A percentile compares a stretch with the other conserved stretches of the same genome.
phyloP scores from a whole-genome alignment of 2,113 vertebrate species.

The Sminthopsis crassicaudata region DNA sequence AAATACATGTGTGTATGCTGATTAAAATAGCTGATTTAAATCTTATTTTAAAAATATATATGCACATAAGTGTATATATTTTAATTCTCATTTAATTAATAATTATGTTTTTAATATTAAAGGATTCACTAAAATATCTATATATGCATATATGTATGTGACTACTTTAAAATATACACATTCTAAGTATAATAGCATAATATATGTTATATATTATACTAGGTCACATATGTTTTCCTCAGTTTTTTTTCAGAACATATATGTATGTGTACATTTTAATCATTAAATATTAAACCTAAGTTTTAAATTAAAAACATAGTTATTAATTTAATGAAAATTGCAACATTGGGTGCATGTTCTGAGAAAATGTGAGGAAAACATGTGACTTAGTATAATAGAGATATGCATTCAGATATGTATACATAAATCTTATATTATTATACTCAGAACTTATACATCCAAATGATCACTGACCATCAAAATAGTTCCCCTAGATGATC shows the following conservation, averaged over 20 bases:
- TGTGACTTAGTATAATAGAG: background rate
- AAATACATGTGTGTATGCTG: background rate
- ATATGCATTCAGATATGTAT: background rate
- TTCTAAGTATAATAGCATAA: background rate
- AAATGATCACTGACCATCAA: slow-evolving; percentile 13
- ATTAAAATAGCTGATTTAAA: too few relatives aligned
- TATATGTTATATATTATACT: background rate
- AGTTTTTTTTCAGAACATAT: background rate
- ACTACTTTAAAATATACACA: too few relatives aligned
- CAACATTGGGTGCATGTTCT: slow-evolving; percentile 19
- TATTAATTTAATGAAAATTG: background rate
- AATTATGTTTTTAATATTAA: background rate
- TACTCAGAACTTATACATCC: slow-evolving; percentile 30
- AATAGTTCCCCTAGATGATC: background rate
- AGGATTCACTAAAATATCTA: background rate
- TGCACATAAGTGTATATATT: background rate
- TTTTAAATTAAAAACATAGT: too few relatives aligned
- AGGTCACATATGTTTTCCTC: too few relatives aligned
- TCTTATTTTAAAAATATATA: background rate
- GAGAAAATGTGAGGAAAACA: background rate
- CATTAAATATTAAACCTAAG: too few relatives aligned
- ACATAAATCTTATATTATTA: background rate
- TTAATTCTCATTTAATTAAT: background rate
- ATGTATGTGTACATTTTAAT: background rate
- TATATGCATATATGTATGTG: background rate